These are phyloP conservation scores for Dynastes grantii DNA, from an alignment of 2,888 invertebrate species.

Conservation along the genomic window DNA sequence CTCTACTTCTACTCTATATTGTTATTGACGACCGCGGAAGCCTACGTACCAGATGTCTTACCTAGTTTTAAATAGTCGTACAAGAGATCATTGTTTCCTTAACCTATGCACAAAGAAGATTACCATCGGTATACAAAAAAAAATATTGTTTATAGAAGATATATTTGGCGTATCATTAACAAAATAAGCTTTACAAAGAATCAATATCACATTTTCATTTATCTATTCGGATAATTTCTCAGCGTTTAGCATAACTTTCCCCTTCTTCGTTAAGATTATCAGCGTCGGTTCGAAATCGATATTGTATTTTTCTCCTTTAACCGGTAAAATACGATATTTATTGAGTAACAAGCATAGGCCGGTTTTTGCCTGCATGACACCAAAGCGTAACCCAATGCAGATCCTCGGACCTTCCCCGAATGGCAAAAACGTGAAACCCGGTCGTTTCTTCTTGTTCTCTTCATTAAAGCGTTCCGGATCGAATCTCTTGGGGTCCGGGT, in stretches of 20 bases:
- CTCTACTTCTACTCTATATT: no score
- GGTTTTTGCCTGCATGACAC: conserved; percentile 45
- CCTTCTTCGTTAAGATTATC: conserved; percentile 23
- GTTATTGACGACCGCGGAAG: no score
- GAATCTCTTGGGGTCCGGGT: conserved; percentile 44
- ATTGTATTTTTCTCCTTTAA: conserved; percentile 23
- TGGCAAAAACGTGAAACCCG: conserved; percentile 33
- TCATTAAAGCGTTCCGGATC: conserved; percentile 48
- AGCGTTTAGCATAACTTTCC: conserved; percentile 15
- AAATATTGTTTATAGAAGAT: no score
- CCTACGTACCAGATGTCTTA: no score
- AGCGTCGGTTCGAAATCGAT: conserved; percentile 30
- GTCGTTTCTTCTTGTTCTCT: conserved; percentile 36
- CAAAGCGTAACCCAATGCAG: conserved; percentile 47
- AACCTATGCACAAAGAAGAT: no score
- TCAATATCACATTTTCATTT: no score
- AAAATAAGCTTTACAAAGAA: no score
- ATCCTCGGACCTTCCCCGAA: conserved; percentile 47
- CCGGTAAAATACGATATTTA: conserved; percentile 36
- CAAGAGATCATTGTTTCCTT: no score
- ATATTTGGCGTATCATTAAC: no score
- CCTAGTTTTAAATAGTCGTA: no score
- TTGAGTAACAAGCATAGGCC: conserved; percentile 37
- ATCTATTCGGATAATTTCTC: conserved; percentile 21
- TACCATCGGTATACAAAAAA: no score